Evolutionary conservation across 2,888 invertebrate species (phyloP).

Genomic region (Cheilosia variabilis): DNA sequence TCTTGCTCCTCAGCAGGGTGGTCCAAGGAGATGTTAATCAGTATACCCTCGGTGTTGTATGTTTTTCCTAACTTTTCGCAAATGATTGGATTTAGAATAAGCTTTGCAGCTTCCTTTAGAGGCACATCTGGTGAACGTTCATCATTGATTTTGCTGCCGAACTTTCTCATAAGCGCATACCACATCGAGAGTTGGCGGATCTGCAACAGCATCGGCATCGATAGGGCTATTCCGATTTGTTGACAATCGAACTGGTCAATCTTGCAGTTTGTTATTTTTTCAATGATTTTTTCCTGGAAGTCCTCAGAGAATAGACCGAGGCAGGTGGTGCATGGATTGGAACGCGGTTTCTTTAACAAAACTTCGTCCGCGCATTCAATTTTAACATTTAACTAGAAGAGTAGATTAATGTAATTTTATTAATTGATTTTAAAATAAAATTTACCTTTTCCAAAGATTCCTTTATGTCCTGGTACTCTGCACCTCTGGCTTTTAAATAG

Average conservation of each 20-base stretch:
- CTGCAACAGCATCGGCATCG: constrained; percentile 88
- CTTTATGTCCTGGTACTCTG: constrained; percentile 85
- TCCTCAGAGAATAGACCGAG: constrained; percentile 88
- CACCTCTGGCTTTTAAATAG: constrained; percentile 86
- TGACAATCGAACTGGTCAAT: constrained; percentile 86
- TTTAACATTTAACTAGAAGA: constrained; percentile 76
- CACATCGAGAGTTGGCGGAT: constrained; percentile 88
- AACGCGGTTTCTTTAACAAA: constrained; percentile 84
- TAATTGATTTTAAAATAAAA: constrained; percentile 5
- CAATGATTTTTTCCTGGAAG: constrained; percentile 84
- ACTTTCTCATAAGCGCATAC: constrained; percentile 85
- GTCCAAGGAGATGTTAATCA: constrained; percentile 83
- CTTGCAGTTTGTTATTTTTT: constrained; percentile 85
- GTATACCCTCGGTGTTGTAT: constrained; percentile 85
- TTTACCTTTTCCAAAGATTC: constrained; percentile 85
- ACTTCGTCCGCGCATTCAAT: constrained; percentile 51
- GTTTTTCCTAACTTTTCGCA: constrained; percentile 85
- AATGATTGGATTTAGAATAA: constrained; percentile 87
- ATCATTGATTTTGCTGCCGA: constrained; percentile 84
- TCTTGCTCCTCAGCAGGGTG: constrained; percentile 86
- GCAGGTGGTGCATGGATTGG: constrained; percentile 88
- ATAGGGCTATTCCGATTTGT: constrained; percentile 88
- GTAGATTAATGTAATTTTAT: constrained; percentile 23
- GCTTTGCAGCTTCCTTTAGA: constrained; percentile 92
- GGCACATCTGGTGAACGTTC: constrained; percentile 84